phyloP scores from a whole-genome alignment of 2,797 vertebrate species.

The Chromis chromis region DNA sequence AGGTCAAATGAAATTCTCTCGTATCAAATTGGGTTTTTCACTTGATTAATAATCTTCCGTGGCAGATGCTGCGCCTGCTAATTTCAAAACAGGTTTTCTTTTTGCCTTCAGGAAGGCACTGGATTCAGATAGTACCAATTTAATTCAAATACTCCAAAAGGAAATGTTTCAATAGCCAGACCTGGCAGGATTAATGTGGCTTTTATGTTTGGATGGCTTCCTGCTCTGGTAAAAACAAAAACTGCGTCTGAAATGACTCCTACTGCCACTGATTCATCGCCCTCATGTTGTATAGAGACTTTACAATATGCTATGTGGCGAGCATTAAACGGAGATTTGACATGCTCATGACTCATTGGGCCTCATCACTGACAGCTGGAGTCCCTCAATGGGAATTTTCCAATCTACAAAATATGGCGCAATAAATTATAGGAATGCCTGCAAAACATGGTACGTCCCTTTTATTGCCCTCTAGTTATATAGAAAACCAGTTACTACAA shows the following conservation, averaged over 20 bases:
- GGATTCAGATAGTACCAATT: not conserved
- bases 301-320: no score
- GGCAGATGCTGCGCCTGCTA: constrained; percentile 10
- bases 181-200: not conserved
- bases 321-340: no score
- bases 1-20: constrained; percentile 77
- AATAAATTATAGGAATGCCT: no score
- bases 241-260: not conserved
- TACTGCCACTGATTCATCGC: not conserved
- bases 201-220: not conserved
- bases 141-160: constrained; percentile 26
- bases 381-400: no score
- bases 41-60: constrained; percentile 68
- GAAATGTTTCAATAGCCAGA: constrained; percentile 17
- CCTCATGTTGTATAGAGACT: no score
- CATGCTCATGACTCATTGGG: no score
- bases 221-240: not conserved
- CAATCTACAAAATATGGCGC: no score
- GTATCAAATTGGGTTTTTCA: constrained; percentile 69
- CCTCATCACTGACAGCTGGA: not conserved
- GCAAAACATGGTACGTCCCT: no score
- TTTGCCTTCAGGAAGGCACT: constrained; percentile 27
- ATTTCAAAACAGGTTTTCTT: constrained; percentile 37
- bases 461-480: no score
- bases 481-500: no score